Evolutionary conservation across 1,140 invertebrate species (phyloP).

Genomic region (Leptinotarsa defecta): DNA sequence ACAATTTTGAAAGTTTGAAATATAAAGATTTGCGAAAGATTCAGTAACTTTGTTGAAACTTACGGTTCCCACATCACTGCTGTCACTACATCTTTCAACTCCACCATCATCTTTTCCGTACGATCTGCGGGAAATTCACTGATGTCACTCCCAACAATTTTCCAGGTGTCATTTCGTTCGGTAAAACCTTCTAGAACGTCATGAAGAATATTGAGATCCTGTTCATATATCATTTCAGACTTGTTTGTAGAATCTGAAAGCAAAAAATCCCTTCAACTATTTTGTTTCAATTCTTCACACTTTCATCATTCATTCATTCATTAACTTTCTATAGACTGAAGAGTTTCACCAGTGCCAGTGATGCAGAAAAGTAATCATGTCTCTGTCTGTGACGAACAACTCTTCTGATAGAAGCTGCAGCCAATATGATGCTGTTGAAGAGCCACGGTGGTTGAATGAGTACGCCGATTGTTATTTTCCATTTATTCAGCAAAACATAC

Average conservation of each 20-base stretch:
- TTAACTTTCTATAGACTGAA: background rate
- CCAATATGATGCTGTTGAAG: no score
- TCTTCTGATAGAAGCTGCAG: no score
- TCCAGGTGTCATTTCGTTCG: conserved; percentile 55
- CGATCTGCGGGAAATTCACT: conserved; percentile 55
- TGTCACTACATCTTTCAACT: conserved; percentile 60
- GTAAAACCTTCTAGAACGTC: conserved; percentile 64
- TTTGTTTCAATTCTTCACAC: background rate
- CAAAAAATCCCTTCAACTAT: background rate
- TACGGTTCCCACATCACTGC: conserved; percentile 69
- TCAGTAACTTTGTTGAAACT: conserved; percentile 45
- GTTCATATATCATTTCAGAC: conserved; percentile 59
- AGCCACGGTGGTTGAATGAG: no score
- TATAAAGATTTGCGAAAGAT: no score
- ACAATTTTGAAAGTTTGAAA: no score
- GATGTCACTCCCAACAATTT: conserved; percentile 59
- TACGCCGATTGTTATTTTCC: no score
- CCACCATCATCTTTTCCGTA: conserved; percentile 61
- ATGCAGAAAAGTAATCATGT: no score
- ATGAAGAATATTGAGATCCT: conserved; percentile 62
- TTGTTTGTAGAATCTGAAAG: conserved; percentile 59
- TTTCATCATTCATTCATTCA: background rate
- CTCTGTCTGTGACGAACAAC: no score
- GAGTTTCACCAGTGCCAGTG: background rate
- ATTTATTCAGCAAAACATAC: no score